These are phyloP conservation scores for Cybosia mesomella DNA, from an alignment of 2,888 invertebrate species.

Conservation along the genomic window DNA sequence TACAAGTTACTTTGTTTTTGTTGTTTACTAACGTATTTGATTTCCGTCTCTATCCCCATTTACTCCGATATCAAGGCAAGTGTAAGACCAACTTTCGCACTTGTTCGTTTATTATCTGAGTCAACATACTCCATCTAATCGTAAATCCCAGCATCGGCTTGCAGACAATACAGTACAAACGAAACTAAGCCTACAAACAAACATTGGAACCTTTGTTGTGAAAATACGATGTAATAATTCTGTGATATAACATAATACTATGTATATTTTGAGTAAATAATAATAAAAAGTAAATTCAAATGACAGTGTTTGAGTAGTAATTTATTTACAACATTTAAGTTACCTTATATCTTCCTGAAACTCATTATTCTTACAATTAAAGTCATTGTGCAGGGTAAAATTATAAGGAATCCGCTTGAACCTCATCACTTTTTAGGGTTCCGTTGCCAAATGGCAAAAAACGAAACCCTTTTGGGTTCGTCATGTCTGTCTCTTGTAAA, in stretches of 20 bases:
- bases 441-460: too few relatives aligned
- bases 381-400: too few relatives aligned
- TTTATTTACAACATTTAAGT: too few relatives aligned
- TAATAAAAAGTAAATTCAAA: neutral
- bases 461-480: too few relatives aligned
- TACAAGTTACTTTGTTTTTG: conserved; percentile 16
- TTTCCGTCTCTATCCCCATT: conserved; percentile 23
- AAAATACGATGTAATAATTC: conserved; percentile 15
- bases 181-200: conserved; percentile 32
- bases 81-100: conserved; percentile 35
- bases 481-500: too few relatives aligned
- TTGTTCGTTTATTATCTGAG: conserved; percentile 39
- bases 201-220: conserved; percentile 26
- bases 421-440: too few relatives aligned
- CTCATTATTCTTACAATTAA: too few relatives aligned
- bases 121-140: conserved; percentile 38
- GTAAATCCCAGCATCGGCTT: neutral
- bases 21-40: conserved; percentile 21
- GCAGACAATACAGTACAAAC: conserved; percentile 30
- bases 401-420: too few relatives aligned
- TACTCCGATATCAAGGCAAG: conserved; percentile 15
- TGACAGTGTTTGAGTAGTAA: too few relatives aligned
- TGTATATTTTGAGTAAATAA: neutral
- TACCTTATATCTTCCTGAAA: too few relatives aligned
- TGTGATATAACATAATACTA: neutral